Percentiles rank a stretch among this genome's conserved stretches.
These are phyloP conservation scores for Parazoanthus atlanticus DNA, from an alignment of 92 coral and sea anemone genomes.

Conservation along the genomic window DNA sequence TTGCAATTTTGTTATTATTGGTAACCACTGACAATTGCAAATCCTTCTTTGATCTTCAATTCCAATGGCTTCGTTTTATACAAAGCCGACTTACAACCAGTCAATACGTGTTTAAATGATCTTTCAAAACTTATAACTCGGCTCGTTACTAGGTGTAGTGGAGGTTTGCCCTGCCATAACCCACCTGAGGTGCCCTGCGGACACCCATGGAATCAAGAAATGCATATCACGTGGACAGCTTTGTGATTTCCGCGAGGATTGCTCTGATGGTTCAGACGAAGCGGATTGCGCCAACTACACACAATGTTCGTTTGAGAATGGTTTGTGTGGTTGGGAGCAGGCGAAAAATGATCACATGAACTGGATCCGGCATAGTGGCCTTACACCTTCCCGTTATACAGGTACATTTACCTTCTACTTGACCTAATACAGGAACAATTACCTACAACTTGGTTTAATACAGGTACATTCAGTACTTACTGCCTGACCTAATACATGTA, in stretches of 20 bases:
- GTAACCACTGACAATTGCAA: too few species aligned
- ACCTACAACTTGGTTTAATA: too few species aligned
- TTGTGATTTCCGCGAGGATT: constrained; percentile 74
- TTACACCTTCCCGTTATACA: constrained; percentile 52
- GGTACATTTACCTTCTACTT: constrained; percentile 38
- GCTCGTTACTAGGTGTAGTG: constrained; percentile 52
- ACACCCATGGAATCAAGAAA: constrained; percentile 33
- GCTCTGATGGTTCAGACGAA: constrained; percentile 87
- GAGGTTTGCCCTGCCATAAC: constrained; percentile 76
- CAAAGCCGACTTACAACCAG: too few species aligned
- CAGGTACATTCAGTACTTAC: too few species aligned
- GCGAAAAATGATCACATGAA: constrained; percentile 70
- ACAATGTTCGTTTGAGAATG: constrained; percentile 70
- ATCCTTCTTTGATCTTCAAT: too few species aligned
- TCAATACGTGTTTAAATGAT: too few species aligned
- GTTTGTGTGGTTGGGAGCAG: constrained; percentile 74
- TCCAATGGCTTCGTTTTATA: too few species aligned
- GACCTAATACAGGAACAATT: too few species aligned
- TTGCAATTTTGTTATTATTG: too few species aligned
- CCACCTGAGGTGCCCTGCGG: constrained; percentile 67
- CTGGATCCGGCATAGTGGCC: constrained; percentile 75
- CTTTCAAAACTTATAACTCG: background rate
- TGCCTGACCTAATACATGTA: too few species aligned
- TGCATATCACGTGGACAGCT: constrained; percentile 81
- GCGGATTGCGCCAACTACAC: constrained; percentile 72